phyloP scores from a whole-genome alignment of 2,113 vertebrate species.

The Lampris megalopsis region DNA sequence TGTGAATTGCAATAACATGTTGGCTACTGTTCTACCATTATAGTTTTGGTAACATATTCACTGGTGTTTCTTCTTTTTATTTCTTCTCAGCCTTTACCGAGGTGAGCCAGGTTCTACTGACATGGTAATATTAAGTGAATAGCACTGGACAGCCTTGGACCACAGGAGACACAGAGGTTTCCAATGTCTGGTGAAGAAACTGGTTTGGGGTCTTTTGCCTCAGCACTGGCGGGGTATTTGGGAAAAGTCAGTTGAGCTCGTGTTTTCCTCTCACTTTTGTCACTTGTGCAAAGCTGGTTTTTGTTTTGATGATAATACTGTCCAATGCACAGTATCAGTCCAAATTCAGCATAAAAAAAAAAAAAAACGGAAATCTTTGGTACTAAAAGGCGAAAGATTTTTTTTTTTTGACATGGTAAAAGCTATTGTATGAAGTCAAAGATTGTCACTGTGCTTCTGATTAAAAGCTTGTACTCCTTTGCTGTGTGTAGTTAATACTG shows the following conservation, averaged over 20 bases:
- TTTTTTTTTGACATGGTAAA: slow-evolving; percentile 10
- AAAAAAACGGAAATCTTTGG: slow-evolving; percentile 90
- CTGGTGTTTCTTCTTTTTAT: slow-evolving; percentile 72
- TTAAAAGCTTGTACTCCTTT: not conserved
- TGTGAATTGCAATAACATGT: not conserved
- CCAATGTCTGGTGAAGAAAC: slow-evolving; percentile 92
- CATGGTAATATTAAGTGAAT: slow-evolving; percentile 89
- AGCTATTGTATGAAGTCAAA: not conserved
- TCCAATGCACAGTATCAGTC: slow-evolving; percentile 56
- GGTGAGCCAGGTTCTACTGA: slow-evolving; percentile 78
- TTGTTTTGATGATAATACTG: slow-evolving; percentile 74
- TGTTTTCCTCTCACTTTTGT: slow-evolving; percentile 84
- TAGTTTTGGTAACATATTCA: slow-evolving; percentile 9
- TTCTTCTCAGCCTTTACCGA: slow-evolving; percentile 81
- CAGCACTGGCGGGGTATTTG: slow-evolving; percentile 95
- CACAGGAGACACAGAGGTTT: slow-evolving; percentile 89
- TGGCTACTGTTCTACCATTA: not conserved
- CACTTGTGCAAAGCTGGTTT: slow-evolving; percentile 93
- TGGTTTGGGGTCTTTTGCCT: slow-evolving; percentile 92
- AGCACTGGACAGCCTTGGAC: slow-evolving; percentile 85
- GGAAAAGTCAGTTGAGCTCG: slow-evolving; percentile 98
- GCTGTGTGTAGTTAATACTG: too few relatives aligned
- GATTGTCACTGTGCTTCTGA: not conserved
- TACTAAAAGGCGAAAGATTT: slow-evolving; percentile 94
- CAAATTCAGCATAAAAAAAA: slow-evolving; percentile 47